Percentiles rank a stretch among this genome's conserved stretches.
Evolutionary conservation across 2,888 invertebrate genomes (phyloP).

Genomic region (Raillietiella orientalis): DNA sequence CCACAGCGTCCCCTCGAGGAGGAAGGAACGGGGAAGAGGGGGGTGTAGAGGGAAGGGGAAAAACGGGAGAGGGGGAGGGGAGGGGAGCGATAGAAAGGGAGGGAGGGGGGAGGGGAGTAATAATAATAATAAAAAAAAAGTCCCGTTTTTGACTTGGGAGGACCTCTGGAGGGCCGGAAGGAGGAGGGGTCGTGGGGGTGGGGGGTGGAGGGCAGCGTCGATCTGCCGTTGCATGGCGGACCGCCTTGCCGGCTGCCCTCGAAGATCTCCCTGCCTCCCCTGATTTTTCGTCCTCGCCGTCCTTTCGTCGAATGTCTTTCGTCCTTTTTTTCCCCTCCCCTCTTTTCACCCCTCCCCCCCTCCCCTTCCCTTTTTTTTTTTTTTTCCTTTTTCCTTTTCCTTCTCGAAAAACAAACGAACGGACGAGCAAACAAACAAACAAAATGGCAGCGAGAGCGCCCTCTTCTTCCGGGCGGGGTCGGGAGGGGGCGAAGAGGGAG

Average conservation of each 20-base stretch:
- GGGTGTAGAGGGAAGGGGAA: constrained; percentile 2
- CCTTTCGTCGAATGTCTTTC: not conserved
- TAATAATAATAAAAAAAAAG: too few relatives aligned
- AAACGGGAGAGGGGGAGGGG: constrained; percentile 3
- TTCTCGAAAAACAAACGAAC: not conserved
- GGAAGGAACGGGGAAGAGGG: too few relatives aligned
- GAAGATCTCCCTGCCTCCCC: constrained; percentile 1
- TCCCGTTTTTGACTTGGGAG: too few relatives aligned
- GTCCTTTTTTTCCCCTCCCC: not conserved
- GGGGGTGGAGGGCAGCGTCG: too few relatives aligned
- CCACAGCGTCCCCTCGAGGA: too few relatives aligned
- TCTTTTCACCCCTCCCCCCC: not conserved
- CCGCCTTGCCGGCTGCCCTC: not conserved
- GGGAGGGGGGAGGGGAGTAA: constrained; percentile 1
- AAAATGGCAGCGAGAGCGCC: constrained; percentile 3
- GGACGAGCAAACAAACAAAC: not conserved
- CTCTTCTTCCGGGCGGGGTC: constrained; percentile 5
- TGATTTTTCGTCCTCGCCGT: not conserved
- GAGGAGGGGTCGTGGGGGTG: too few relatives aligned
- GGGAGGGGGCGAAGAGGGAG: constrained; percentile 5
- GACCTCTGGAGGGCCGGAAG: too few relatives aligned
- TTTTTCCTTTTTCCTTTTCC: not conserved
- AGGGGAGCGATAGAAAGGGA: not conserved
- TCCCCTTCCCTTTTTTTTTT: not conserved
- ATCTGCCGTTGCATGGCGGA: too few relatives aligned